phyloP scores from a whole-genome alignment of 2,797 vertebrate species.

The Aulostomus chinensis region DNA sequence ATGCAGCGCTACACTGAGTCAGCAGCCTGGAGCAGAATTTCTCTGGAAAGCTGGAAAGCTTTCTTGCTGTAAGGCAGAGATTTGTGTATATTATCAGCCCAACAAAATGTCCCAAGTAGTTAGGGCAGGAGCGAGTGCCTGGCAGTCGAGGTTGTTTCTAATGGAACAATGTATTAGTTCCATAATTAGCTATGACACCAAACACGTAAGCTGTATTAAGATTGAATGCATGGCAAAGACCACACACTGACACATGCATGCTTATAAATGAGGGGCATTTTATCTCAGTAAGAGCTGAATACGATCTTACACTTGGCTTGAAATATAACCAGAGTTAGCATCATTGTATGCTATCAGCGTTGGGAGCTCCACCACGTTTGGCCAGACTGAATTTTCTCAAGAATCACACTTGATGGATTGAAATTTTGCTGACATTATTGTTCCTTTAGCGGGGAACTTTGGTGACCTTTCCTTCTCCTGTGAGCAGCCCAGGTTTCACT shows the following conservation, averaged over 20 bases:
- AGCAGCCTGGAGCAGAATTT: neutral
- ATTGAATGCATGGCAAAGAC: constrained; percentile 86
- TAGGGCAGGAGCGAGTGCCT: constrained; percentile 83
- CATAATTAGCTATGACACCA: constrained; percentile 90
- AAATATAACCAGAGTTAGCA: neutral
- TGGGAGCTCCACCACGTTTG: neutral
- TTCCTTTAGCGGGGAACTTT: no score
- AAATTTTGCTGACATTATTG: no score
- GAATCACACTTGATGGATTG: no score
- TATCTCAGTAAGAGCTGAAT: constrained; percentile 20
- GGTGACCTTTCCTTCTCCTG: no score
- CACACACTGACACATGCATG: constrained; percentile 48
- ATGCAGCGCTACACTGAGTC: no score
- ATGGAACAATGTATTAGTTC: constrained; percentile 87
- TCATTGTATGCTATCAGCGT: no score
- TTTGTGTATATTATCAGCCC: constrained; percentile 73
- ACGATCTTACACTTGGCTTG: constrained; percentile 1
- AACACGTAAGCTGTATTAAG: constrained; percentile 84
- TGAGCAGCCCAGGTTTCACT: no score
- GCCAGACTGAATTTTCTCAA: neutral
- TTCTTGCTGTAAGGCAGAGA: constrained; percentile 23
- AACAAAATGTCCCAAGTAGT: constrained; percentile 83
- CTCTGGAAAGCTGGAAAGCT: neutral
- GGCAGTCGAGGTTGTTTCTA: constrained; percentile 85
- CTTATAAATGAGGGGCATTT: constrained; percentile 41